These are phyloP conservation scores for Julus scandinavius DNA, from an alignment of 2,888 invertebrate genomes.

Conservation along the genomic window DNA sequence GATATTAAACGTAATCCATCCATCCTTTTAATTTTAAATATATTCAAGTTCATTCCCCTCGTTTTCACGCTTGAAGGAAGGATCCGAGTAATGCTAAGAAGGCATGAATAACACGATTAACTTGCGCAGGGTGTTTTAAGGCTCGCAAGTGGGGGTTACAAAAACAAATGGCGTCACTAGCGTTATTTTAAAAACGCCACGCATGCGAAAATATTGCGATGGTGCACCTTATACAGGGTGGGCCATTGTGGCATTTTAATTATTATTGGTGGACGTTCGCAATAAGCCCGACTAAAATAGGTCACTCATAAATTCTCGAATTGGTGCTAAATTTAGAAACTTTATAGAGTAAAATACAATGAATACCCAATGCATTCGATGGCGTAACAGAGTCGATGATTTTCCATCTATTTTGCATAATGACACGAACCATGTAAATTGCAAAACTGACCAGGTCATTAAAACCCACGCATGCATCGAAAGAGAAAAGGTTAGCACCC, in stretches of 20 bases:
- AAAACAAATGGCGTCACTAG: background rate
- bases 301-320: background rate
- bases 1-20: constrained; percentile 18
- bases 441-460: background rate
- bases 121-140: background rate
- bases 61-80: background rate
- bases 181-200: background rate
- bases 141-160: background rate
- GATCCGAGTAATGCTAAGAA: constrained; percentile 11
- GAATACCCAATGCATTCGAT: background rate
- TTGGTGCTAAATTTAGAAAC: too few species aligned
- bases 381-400: background rate
- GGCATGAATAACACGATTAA: constrained; percentile 28
- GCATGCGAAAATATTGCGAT: background rate
- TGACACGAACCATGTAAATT: background rate
- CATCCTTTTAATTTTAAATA: constrained; percentile 30
- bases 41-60: constrained; percentile 27
- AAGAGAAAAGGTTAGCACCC: background rate
- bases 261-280: background rate
- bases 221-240: background rate
- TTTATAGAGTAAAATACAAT: background rate
- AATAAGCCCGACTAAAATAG: background rate
- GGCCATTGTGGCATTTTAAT: background rate
- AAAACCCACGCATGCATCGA: background rate
- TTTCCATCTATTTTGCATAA: background rate